Conservation (phyloP, 2,797 vertebrate species). For the Danionella dracula region DNA sequence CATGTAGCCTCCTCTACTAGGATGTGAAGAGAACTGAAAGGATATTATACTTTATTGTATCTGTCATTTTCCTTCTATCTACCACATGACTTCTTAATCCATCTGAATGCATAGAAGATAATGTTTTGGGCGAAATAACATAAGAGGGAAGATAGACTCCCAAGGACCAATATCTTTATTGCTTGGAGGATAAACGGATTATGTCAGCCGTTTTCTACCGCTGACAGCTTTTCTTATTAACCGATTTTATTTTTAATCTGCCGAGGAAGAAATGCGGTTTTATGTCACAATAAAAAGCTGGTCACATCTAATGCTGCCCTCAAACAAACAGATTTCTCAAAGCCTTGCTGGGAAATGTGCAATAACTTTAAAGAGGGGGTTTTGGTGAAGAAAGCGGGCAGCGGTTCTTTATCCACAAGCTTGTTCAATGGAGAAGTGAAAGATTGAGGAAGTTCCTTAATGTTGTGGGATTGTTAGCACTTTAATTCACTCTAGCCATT, state of each 20-base stretch:
- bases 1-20: conserved; percentile 56
- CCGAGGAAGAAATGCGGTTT: conserved; percentile 99
- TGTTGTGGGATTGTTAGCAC: conserved; percentile 68
- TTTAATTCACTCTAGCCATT: conserved; percentile 62
- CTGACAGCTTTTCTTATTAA: conserved; percentile 99
- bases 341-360: conserved; percentile 99
- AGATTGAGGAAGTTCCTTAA: conserved; percentile 81
- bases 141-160: conserved; percentile 99
- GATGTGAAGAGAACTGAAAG: conserved; percentile 81
- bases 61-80: conserved; percentile 99
- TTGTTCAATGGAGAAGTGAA: conserved; percentile 93
- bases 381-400: conserved; percentile 72
- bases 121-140: conserved; percentile 99
- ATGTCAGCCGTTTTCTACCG: conserved; percentile 99
- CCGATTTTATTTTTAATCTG: conserved; percentile 99
- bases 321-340: conserved; percentile 99
- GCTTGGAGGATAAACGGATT: conserved; percentile 99
- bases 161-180: conserved; percentile 99
- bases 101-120: conserved; percentile 99
- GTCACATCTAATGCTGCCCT: conserved; percentile 99
- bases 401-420: conserved; percentile 91
- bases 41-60: conserved; percentile 99
- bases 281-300: conserved; percentile 99
- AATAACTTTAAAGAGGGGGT: conserved; percentile 99
- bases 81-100: conserved; percentile 99